A percentile compares a stretch with the other conserved stretches of the same genome.
Evolutionary conservation across 2,113 vertebrate species (phyloP).

Genomic region (Pedionomus torquatus): DNA sequence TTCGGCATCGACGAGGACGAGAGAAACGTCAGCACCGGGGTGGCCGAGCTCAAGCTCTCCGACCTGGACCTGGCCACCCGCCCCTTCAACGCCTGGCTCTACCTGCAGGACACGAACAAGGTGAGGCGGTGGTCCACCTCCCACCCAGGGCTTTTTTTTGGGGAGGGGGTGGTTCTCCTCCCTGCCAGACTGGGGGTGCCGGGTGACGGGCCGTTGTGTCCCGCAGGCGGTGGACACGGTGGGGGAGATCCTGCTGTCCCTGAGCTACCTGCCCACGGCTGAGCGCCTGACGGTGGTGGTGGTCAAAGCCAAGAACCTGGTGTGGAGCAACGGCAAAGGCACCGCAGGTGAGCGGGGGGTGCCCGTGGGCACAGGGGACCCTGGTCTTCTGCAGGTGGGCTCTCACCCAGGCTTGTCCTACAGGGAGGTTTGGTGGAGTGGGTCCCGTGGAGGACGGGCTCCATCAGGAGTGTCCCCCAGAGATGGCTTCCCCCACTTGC

Average conservation of each 20-base stretch:
- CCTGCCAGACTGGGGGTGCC: fast-evolving
- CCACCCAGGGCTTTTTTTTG: fast-evolving
- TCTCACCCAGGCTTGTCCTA: fast-evolving
- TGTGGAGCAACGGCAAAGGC: constrained; percentile 89
- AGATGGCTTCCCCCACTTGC: neutral
- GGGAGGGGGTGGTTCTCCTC: neutral
- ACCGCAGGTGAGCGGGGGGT: constrained; percentile 81
- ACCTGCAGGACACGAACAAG: constrained; percentile 95
- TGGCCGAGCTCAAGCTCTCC: constrained; percentile 91
- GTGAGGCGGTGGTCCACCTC: neutral
- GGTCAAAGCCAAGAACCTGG: constrained; percentile 95
- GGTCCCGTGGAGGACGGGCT: fast-evolving
- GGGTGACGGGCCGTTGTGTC: neutral
- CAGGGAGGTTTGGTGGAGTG: fast-evolving
- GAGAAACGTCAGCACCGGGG: constrained; percentile 85
- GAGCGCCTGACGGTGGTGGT: constrained; percentile 97
- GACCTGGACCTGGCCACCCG: constrained; percentile 88
- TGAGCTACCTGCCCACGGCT: constrained; percentile 95
- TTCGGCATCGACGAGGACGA: constrained; percentile 90
- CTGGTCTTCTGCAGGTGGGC: fast-evolving
- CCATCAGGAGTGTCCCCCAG: fast-evolving
- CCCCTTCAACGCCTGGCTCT: constrained; percentile 94
- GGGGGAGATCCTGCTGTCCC: constrained; percentile 93
- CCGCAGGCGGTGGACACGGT: constrained; percentile 87
- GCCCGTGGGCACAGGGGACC: fast-evolving